These are phyloP conservation scores for Aphaenogaster ashmeadi DNA, from an alignment of 1,140 invertebrate genomes.

Conservation along the genomic window DNA sequence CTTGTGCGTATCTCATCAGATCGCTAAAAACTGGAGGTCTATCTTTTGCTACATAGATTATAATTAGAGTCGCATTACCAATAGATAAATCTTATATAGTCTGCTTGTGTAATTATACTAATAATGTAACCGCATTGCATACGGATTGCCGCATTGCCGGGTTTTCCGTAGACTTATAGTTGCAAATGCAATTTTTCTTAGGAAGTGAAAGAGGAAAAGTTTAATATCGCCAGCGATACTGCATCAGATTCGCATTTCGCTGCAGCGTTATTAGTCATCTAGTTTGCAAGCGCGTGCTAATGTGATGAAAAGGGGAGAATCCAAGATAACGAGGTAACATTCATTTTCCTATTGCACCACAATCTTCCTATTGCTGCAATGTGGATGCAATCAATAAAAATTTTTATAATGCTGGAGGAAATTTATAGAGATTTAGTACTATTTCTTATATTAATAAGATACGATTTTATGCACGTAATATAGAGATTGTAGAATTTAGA, in stretches of 20 bases:
- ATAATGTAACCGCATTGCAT: background rate
- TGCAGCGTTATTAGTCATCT: conserved; percentile 11
- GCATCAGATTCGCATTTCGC: background rate
- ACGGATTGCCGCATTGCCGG: background rate
- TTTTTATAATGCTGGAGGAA: background rate
- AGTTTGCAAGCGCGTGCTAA: conserved; percentile 30
- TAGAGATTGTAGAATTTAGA: conserved; percentile 11
- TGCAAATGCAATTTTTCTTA: background rate
- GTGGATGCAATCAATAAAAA: conserved; percentile 31
- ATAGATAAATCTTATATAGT: background rate
- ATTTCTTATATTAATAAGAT: background rate
- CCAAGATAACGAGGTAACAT: conserved; percentile 37
- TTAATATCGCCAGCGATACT: background rate
- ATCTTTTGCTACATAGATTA: background rate
- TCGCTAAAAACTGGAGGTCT: background rate
- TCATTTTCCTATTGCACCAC: conserved; percentile 41
- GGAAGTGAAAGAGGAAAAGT: background rate
- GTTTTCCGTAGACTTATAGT: background rate
- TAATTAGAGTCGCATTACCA: background rate
- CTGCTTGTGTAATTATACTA: background rate
- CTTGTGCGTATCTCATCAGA: background rate
- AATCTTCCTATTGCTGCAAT: conserved; percentile 50
- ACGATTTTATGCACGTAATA: background rate
- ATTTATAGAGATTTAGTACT: background rate
- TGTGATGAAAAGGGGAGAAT: conserved; percentile 36